Base-by-base conservation (phyloP, 2,888 invertebrate genomes). In the Dolichomitus sp. region DNA sequence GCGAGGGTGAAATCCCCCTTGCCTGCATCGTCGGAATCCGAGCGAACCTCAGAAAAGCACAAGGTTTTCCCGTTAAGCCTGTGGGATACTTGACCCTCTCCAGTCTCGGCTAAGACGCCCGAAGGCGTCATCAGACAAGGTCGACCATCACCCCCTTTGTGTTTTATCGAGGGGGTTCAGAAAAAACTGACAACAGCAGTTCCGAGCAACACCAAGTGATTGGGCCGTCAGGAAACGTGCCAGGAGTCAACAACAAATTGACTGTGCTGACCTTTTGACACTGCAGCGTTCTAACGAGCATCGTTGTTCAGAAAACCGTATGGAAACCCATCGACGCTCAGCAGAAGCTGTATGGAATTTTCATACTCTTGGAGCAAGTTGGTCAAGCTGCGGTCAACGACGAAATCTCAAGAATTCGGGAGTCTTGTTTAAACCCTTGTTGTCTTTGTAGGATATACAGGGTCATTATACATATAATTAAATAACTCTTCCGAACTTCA, bases 11-110 rank as follows among this genome's bases (percentile, higher is more conserved):
- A 59, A 30, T 19, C 54, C 23, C 40, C 40, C n/a, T 23, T 33
- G 37, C 40, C 40, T 61, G 68, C 59, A 30, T 79, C 66, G 66
- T 65, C 45, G 33, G 17, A 19, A n/a, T 57, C 57, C 30, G 17
- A 30, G 48, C 2, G 19, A n/a, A 48, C 48, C 48, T 68, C 48
- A 30, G 65, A 14, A 52, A 66, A 37, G 57, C 50, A 19, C n/a
- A 52, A 48, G 73, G 40, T 59, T 68, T 14, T 6, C 12, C 33
- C 57, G 40, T 59, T 37, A 45, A 59, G 73, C 48, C 66, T 54
- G 50, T 27, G 37, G 61, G 50, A 11, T 52, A 40, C 57, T 73
- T 19, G 59, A 61, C 37, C 66, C 48, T 59, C 65, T 17, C 17
- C 17, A 17, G 40, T 33, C 27, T 30, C 61, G 61, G n/a, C n/a